phyloP scores from a whole-genome alignment of 2,797 vertebrate genomes.

The Melanotaenia nigrans region DNA sequence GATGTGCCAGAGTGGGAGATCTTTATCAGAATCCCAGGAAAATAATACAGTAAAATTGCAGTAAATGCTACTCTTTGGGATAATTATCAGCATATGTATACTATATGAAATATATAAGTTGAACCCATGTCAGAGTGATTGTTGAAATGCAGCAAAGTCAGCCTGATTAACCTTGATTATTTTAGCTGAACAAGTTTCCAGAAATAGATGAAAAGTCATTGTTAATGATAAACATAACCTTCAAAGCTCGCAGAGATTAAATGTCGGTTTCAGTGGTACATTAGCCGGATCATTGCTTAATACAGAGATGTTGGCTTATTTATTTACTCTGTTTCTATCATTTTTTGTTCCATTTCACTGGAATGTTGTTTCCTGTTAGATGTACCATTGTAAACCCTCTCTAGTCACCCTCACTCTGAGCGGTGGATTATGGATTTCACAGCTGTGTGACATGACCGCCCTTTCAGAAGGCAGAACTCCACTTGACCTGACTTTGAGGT shows the following conservation, averaged over 20 bases:
- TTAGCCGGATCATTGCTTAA: background rate
- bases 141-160: background rate
- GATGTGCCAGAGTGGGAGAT: background rate
- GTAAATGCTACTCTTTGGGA: background rate
- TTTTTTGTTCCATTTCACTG: background rate
- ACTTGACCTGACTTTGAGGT: slow-evolving; percentile 18
- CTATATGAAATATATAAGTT: background rate
- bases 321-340: slow-evolving; percentile 3
- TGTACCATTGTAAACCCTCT: background rate
- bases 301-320: background rate
- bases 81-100: background rate
- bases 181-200: background rate
- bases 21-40: background rate
- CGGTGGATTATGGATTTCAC: background rate
- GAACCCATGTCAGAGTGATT: background rate
- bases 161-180: background rate
- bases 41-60: background rate
- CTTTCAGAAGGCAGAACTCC: slow-evolving; percentile 31
- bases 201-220: background rate
- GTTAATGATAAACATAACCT: background rate
- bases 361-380: background rate
- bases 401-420: background rate
- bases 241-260: background rate
- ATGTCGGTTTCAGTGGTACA: background rate
- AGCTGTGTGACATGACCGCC: slow-evolving; percentile 20